Evolutionary conservation across 1,140 invertebrate genomes (phyloP).

Genomic region (Globodera rostochiensis): DNA sequence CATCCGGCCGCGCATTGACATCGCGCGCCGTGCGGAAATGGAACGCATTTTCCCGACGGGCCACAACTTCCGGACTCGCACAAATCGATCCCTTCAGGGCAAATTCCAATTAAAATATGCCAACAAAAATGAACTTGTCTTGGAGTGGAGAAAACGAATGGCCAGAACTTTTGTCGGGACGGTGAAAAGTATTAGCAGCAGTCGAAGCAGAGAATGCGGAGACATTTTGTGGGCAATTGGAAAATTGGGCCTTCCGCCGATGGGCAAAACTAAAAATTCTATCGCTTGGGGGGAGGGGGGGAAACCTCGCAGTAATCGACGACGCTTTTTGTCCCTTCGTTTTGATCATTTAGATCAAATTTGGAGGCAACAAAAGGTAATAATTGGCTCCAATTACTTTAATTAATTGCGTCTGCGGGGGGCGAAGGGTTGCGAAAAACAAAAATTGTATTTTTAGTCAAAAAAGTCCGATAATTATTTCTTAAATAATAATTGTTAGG

Average conservation of each 20-base stretch:
- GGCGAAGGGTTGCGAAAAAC: not conserved
- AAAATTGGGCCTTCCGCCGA: no score
- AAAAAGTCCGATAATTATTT: no score
- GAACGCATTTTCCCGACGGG: slow-evolving; percentile 39
- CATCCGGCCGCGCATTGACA: slow-evolving; percentile 53
- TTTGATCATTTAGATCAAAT: no score
- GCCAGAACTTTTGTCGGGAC: not conserved
- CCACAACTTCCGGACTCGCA: slow-evolving; percentile 37
- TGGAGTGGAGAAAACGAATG: not conserved
- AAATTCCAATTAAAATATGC: not conserved
- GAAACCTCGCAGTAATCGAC: not conserved
- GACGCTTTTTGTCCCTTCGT: not conserved
- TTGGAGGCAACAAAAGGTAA: not conserved
- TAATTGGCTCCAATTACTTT: not conserved
- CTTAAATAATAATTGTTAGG: no score
- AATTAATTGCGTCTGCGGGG: not conserved
- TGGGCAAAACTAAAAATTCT: not conserved
- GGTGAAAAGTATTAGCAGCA: not conserved
- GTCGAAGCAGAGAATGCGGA: not conserved
- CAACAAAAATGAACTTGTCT: not conserved
- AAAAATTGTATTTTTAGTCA: not conserved
- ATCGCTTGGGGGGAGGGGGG: not conserved
- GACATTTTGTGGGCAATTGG: not conserved
- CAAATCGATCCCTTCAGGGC: slow-evolving; percentile 17
- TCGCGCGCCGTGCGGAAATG: slow-evolving; percentile 45